Conservation (phyloP, 1,140 invertebrate genomes). For the Lucilia sericata region DNA sequence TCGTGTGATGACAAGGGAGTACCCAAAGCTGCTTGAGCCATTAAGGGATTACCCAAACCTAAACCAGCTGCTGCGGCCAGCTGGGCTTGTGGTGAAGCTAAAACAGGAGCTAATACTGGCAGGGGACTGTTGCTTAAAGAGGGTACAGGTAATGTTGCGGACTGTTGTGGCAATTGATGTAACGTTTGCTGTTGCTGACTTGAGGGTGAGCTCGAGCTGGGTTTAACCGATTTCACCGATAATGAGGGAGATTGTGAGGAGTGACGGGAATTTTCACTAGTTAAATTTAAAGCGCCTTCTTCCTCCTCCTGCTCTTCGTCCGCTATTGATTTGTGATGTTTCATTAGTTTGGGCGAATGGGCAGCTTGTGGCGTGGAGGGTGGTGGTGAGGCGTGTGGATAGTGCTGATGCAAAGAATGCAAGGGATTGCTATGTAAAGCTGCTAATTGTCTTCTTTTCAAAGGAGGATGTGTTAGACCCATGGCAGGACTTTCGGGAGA, state of each 20-base stretch:
- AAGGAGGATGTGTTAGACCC: conserved; percentile 48
- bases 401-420: conserved; percentile 43
- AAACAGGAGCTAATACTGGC: not conserved
- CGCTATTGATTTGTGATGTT: not conserved
- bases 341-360: conserved; percentile 44
- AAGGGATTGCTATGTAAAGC: conserved; percentile 51
- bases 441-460: conserved; percentile 48
- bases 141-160: not conserved
- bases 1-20: conserved; percentile 58
- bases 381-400: conserved; percentile 42
- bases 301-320: conserved; percentile 58
- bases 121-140: conserved; percentile 23
- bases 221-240: conserved; percentile 55
- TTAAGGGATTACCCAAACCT: conserved; percentile 38
- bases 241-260: conserved; percentile 61
- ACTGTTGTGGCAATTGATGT: conserved; percentile 45
- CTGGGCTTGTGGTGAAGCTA: conserved; percentile 45
- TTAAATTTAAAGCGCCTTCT: conserved; percentile 62
- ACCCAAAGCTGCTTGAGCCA: conserved; percentile 47
- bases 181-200: conserved; percentile 35
- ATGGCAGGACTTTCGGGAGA: conserved; percentile 59
- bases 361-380: not conserved
- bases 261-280: conserved; percentile 65
- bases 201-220: not conserved
- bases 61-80: conserved; percentile 39